A percentile compares a stretch with the other conserved stretches of the same genome.
Conservation (phyloP, 1,140 invertebrate species). For the Amphibalanus amphitrite region DNA sequence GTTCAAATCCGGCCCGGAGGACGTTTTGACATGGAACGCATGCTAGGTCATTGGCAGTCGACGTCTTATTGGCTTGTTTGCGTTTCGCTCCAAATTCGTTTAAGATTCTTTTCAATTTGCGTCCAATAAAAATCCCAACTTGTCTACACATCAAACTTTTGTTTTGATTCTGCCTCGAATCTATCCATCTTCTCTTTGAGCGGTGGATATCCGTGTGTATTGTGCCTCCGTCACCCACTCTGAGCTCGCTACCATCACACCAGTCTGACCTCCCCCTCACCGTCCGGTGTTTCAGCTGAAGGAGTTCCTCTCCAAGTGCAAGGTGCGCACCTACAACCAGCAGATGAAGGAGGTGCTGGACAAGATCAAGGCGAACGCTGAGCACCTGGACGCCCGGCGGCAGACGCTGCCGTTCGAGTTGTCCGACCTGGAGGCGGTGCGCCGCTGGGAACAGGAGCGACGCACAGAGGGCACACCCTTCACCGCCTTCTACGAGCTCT, state of each 20-base stretch:
- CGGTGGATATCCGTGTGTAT: not conserved
- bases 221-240: too few relatives aligned
- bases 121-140: too few relatives aligned
- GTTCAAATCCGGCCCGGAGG: too few relatives aligned
- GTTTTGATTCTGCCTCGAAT: too few relatives aligned
- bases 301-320: conserved; percentile 59
- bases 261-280: conserved; percentile 4
- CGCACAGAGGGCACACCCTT: not conserved
- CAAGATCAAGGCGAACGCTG: conserved; percentile 27
- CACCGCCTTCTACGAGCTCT: not conserved
- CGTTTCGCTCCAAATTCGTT: too few relatives aligned
- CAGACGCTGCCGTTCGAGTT: conserved; percentile 4
- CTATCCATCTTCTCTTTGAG: conserved; percentile 6
- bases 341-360: conserved; percentile 39
- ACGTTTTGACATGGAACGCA: not conserved
- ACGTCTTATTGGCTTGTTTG: too few relatives aligned
- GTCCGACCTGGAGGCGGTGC: conserved; percentile 3
- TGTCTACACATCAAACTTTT: too few relatives aligned
- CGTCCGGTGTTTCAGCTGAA: conserved; percentile 33
- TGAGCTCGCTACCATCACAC: conserved; percentile 11
- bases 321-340: conserved; percentile 56
- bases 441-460: not conserved
- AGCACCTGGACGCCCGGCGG: not conserved
- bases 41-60: too few relatives aligned
- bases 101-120: too few relatives aligned